Percentiles rank a stretch among this genome's conserved stretches.
phyloP scores from a whole-genome alignment of 2,888 invertebrate genomes.

The Chaetoderma sp. region DNA sequence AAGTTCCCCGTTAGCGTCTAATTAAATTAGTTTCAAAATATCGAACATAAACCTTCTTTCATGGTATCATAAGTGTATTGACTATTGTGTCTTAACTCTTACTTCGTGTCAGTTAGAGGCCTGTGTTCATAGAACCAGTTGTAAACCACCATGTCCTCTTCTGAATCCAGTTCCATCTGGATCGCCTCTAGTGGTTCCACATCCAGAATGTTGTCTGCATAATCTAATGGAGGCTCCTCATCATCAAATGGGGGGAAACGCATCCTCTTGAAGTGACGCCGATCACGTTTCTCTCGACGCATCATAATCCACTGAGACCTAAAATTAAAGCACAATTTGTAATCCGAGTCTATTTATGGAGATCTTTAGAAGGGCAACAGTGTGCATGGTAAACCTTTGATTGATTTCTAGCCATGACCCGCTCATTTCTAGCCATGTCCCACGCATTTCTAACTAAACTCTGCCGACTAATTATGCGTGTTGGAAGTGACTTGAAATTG shows the following conservation, averaged over 20 bases:
- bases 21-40: no score
- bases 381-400: background rate
- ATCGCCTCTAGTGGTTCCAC: conserved; percentile 99
- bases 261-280: conserved; percentile 99
- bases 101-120: conserved; percentile 89
- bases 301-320: conserved; percentile 99
- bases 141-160: conserved; percentile 81
- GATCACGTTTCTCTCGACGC: conserved; percentile 97
- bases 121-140: conserved; percentile 99
- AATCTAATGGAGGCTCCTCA: conserved; percentile 99
- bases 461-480: no score
- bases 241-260: conserved; percentile 99
- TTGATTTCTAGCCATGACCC: background rate
- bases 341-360: background rate
- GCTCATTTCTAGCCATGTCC: no score
- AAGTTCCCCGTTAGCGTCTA: no score
- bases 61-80: no score
- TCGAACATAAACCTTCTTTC: no score
- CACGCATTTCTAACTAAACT: no score
- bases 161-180: conserved; percentile 95
- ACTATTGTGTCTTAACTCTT: no score
- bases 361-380: background rate
- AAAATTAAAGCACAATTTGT: conserved; percentile 8
- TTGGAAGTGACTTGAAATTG: no score
- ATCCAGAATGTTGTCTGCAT: conserved; percentile 98